Evolutionary conservation across 2,113 vertebrate species (phyloP), one percentile per base, ranked within the genome.

Genomic region (Cyprinodon tularosa): DNA sequence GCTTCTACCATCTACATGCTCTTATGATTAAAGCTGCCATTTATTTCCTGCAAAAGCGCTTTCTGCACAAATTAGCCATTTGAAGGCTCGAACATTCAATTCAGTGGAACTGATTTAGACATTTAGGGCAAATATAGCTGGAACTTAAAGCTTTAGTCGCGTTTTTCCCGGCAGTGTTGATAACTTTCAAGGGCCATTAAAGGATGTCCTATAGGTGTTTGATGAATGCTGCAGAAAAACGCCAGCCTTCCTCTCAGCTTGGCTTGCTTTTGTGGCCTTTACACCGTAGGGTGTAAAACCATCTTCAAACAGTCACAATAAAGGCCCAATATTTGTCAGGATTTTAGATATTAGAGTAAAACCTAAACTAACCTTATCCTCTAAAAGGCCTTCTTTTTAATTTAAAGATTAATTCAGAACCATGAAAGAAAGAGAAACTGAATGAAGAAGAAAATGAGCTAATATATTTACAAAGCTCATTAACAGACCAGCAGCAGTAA

Each of bases 21-120:
- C 90, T 94, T 95, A 94, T 94, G 91, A 95, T 95, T 95, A 95
- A 90, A 90, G 92, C 86, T 66, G 59, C 84, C 88, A 85, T 91
- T 93, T 93, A 93, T 94, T 94, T 94, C 89, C 90, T 64, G 83
- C 82, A 90, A 68, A 93, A 93, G 94, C 60, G 86, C 89, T 94
- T 93, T 93, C 92, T 79, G 86, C 87, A 93, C 90, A 94, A 94
- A 95, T 95, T 94, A 94, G 92, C 87, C 92, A 91, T 93, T 93
- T 93, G 93, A 92, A 93, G 92, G 92, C 90, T 92, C 87, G 87
- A 87, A 92, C 94, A 94, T 93, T 89, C 93, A 92, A 93, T 94
- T 93, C 93, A 81, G 84, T 92, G 87, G 86, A 94, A 93, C 94
- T 94, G 93, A 94, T 95, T 94, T 92, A 93, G 87, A 89, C 93